Evolutionary conservation across 2,888 invertebrate species (phyloP).

Genomic region (Brachyptera risi): DNA sequence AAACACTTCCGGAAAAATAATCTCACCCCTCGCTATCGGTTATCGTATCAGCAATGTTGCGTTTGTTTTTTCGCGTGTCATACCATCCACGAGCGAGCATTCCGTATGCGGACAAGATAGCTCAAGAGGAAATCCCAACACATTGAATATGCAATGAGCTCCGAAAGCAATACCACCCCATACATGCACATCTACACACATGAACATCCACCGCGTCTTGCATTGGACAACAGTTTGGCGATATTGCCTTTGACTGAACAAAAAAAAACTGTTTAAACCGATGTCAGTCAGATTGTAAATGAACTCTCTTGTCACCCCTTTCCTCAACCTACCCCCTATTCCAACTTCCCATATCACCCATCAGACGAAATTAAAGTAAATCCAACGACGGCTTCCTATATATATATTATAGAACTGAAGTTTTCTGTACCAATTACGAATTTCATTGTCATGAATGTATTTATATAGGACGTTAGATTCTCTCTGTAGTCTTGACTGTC

Average conservation of each 20-base stretch:
- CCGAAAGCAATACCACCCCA: slow-evolving; percentile 1
- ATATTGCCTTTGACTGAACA: slow-evolving; percentile 30
- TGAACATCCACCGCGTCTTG: not conserved
- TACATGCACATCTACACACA: too few relatives aligned
- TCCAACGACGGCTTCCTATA: not conserved
- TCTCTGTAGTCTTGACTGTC: slow-evolving; percentile 20
- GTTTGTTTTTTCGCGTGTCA: not conserved
- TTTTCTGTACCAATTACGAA: slow-evolving; percentile 18
- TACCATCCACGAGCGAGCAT: too few relatives aligned
- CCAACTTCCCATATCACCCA: slow-evolving; percentile 36
- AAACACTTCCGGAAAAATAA: slow-evolving; percentile 1
- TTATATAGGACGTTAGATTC: slow-evolving; percentile 21
- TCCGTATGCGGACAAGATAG: slow-evolving; percentile 29
- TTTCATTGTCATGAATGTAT: slow-evolving; percentile 22
- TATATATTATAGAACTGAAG: not conserved
- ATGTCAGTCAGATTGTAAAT: slow-evolving; percentile 20
- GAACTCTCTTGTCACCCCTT: slow-evolving; percentile 35
- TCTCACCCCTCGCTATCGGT: not conserved
- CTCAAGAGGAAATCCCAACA: slow-evolving; percentile 24
- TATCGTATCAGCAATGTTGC: too few relatives aligned
- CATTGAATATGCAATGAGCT: slow-evolving; percentile 32
- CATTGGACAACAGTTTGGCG: slow-evolving; percentile 1
- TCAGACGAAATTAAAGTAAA: slow-evolving; percentile 23
- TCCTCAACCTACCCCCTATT: slow-evolving; percentile 42
- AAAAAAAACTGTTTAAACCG: slow-evolving; percentile 26